phyloP scores from a whole-genome alignment of 2,888 invertebrate species.

The Drosophila emarginata region DNA sequence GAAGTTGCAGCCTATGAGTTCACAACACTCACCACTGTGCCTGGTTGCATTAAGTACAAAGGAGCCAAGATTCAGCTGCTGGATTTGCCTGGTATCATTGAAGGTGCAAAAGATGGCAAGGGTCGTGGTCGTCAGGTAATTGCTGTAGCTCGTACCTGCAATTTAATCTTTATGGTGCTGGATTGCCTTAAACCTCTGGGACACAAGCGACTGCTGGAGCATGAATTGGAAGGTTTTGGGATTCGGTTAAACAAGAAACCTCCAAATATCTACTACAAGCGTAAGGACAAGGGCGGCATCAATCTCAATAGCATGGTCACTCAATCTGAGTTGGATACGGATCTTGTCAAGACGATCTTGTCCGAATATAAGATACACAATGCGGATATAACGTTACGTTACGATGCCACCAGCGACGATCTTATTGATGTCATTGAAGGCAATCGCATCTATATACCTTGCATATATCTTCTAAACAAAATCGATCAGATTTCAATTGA shows the following conservation, averaged over 20 bases:
- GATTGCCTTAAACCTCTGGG: conserved; percentile 98
- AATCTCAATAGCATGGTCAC: conserved; percentile 96
- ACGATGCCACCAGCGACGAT: conserved; percentile 98
- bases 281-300: conserved; percentile 98
- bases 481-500: conserved; percentile 98
- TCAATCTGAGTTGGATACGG: conserved; percentile 96
- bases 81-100: conserved; percentile 99
- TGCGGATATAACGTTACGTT: conserved; percentile 97
- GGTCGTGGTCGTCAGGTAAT: conserved; percentile 99
- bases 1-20: conserved; percentile 99
- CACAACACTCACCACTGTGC: conserved; percentile 99
- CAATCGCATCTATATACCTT: conserved; percentile 98
- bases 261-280: conserved; percentile 97
- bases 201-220: conserved; percentile 97
- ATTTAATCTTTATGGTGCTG: conserved; percentile 97
- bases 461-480: conserved; percentile 99
- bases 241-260: conserved; percentile 97
- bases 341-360: conserved; percentile 96
- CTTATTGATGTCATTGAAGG: conserved; percentile 99
- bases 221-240: conserved; percentile 99
- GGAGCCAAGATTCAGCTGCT: conserved; percentile 99
- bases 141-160: conserved; percentile 98
- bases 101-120: conserved; percentile 99
- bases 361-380: conserved; percentile 99
- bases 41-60: conserved; percentile 99